Conservation (phyloP, 1,140 invertebrate species). For the Musca domestica region DNA sequence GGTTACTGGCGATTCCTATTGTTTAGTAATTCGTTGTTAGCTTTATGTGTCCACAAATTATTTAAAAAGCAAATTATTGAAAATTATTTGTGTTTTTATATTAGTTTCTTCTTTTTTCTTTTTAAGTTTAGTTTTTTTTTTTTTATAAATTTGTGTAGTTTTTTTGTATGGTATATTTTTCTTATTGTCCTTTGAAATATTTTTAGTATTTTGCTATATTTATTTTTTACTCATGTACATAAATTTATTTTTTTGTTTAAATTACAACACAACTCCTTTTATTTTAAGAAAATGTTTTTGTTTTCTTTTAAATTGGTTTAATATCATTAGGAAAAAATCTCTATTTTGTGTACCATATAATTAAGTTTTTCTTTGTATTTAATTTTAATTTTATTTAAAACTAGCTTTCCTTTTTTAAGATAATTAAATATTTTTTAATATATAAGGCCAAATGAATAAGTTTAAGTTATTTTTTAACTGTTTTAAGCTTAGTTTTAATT, state of each 20-base stretch:
- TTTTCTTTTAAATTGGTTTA: background rate
- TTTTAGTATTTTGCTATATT: slow-evolving; percentile 37
- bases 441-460: slow-evolving; percentile 25
- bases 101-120: background rate
- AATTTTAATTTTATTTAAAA: slow-evolving; percentile 9
- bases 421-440: slow-evolving; percentile 13
- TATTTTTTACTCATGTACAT: slow-evolving; percentile 21
- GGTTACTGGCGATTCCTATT: too few relatives aligned
- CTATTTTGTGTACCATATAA: background rate
- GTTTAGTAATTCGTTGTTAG: too few relatives aligned
- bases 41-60: background rate
- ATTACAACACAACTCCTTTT: slow-evolving; percentile 25
- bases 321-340: background rate
- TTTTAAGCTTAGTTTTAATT: slow-evolving; percentile 15
- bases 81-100: background rate
- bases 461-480: slow-evolving; percentile 21
- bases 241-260: slow-evolving; percentile 32
- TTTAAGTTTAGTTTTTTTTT: background rate
- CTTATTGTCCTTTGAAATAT: slow-evolving; percentile 50
- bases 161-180: slow-evolving; percentile 23
- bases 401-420: background rate
- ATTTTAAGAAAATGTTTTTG: slow-evolving; percentile 9
- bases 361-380: slow-evolving; percentile 9
- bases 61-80: background rate
- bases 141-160: background rate